These are phyloP conservation scores for Drosophila hawaiiensis DNA, from an alignment of 2,888 invertebrate species.

Conservation along the genomic window DNA sequence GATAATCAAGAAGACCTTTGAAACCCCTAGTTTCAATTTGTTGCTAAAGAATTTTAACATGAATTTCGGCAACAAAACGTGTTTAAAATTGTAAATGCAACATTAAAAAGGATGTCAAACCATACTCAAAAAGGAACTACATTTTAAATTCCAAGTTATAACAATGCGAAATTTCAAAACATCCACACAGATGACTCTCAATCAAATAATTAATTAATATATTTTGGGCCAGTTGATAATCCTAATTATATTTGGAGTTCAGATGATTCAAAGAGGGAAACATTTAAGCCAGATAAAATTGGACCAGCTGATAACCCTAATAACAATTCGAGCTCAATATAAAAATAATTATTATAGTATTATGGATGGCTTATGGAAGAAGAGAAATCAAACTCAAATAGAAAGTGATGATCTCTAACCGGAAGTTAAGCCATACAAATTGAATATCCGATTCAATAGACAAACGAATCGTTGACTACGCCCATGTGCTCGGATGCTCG, in stretches of 20 bases:
- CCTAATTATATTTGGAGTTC: not conserved
- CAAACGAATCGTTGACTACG: slow-evolving; percentile 10
- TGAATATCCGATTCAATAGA: not conserved
- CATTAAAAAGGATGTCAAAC: not conserved
- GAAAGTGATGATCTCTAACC: not conserved
- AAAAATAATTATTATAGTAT: not conserved
- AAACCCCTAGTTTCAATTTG: not conserved
- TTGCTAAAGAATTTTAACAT: not conserved
- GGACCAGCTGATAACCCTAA: not conserved
- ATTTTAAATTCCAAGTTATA: not conserved
- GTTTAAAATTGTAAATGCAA: not conserved
- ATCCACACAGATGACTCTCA: not conserved
- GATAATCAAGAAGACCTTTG: not conserved
- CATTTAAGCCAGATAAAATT: not conserved
- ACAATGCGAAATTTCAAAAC: not conserved
- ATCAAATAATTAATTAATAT: too few relatives aligned
- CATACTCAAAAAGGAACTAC: not conserved
- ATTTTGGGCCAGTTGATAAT: too few relatives aligned
- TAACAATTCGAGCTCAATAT: not conserved
- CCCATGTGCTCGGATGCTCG: slow-evolving; percentile 27
- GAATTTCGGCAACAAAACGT: not conserved
- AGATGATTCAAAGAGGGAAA: not conserved
- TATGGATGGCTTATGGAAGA: not conserved
- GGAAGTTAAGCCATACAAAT: not conserved
- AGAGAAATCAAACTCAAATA: not conserved